These are phyloP conservation scores for Dynastes hyllus DNA, from an alignment of 2,888 invertebrate genomes.

Conservation along the genomic window DNA sequence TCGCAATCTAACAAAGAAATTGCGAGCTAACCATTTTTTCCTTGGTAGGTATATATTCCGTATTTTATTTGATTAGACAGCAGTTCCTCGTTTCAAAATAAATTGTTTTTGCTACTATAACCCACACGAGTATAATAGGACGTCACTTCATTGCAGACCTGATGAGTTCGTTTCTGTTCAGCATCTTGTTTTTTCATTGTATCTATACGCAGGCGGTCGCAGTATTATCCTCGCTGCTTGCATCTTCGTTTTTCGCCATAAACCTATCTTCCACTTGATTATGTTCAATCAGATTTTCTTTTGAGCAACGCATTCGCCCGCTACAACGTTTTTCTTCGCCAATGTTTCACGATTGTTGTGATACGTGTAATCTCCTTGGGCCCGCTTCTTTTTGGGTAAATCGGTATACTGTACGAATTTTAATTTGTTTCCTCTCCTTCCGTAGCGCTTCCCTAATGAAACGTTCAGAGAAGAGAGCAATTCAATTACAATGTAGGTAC, in stretches of 20 bases:
- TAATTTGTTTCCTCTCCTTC: too few species aligned
- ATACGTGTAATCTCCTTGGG: too few species aligned
- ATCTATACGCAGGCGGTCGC: not conserved
- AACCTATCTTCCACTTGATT: conserved; percentile 21
- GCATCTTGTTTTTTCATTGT: conserved; percentile 12
- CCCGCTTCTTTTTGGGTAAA: too few species aligned
- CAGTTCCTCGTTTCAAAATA: too few species aligned
- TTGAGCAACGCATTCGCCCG: not conserved
- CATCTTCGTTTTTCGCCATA: conserved; percentile 6
- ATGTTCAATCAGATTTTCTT: conserved; percentile 21
- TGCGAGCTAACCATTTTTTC: not conserved
- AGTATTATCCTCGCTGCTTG: conserved; percentile 14
- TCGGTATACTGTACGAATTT: too few species aligned
- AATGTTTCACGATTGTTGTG: not conserved
- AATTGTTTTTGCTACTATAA: too few species aligned
- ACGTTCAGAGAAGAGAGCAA: not conserved
- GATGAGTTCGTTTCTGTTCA: not conserved
- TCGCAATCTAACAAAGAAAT: not conserved
- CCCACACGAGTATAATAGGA: not conserved
- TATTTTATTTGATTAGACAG: not conserved
- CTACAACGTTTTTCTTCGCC: not conserved
- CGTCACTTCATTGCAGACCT: not conserved
- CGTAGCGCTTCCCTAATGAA: too few species aligned
- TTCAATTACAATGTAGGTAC: not conserved
- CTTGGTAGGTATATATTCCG: too few species aligned